Percentiles rank a stretch among this genome's conserved stretches.
phyloP scores from a whole-genome alignment of 1,140 invertebrate species.

The Lethrus apterus region DNA sequence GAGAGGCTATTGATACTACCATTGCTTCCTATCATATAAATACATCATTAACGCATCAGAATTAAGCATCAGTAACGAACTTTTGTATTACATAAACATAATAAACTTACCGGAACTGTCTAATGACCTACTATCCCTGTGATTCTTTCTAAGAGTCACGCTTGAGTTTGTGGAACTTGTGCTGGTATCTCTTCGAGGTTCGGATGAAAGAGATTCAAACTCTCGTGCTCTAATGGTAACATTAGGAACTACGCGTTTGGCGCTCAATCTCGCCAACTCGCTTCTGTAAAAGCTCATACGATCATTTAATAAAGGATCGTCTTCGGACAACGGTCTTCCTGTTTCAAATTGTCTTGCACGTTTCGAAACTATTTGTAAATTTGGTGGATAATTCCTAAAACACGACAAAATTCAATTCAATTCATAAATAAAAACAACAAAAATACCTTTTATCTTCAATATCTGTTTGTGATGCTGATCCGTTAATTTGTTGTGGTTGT shows the following conservation, averaged over 20 bases:
- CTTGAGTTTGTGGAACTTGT: slow-evolving; percentile 22
- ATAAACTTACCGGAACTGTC: slow-evolving; percentile 40
- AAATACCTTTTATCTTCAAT: slow-evolving; percentile 10
- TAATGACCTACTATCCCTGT: slow-evolving; percentile 42
- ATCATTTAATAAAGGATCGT: slow-evolving; percentile 49
- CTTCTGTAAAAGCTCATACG: slow-evolving; percentile 63
- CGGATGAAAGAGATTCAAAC: slow-evolving; percentile 56
- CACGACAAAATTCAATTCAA: neutral
- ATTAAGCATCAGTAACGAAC: too few species aligned
- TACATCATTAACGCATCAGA: too few species aligned
- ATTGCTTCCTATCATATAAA: slow-evolving; percentile 21
- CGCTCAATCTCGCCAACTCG: slow-evolving; percentile 62
- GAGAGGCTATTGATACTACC: slow-evolving; percentile 30
- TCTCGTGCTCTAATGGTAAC: slow-evolving; percentile 66
- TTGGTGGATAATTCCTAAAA: slow-evolving; percentile 46
- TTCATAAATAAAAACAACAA: neutral
- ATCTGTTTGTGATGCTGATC: neutral
- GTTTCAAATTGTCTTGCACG: slow-evolving; percentile 67
- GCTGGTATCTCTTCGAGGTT: slow-evolving; percentile 26
- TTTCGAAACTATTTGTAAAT: slow-evolving; percentile 58
- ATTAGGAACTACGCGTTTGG: slow-evolving; percentile 62
- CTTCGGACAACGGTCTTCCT: slow-evolving; percentile 48
- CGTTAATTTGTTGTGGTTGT: slow-evolving; percentile 6
- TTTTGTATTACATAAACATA: too few species aligned
- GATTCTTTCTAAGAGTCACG: slow-evolving; percentile 27